phyloP scores from a whole-genome alignment of 2,888 invertebrate genomes.

The Phoronis australis region DNA sequence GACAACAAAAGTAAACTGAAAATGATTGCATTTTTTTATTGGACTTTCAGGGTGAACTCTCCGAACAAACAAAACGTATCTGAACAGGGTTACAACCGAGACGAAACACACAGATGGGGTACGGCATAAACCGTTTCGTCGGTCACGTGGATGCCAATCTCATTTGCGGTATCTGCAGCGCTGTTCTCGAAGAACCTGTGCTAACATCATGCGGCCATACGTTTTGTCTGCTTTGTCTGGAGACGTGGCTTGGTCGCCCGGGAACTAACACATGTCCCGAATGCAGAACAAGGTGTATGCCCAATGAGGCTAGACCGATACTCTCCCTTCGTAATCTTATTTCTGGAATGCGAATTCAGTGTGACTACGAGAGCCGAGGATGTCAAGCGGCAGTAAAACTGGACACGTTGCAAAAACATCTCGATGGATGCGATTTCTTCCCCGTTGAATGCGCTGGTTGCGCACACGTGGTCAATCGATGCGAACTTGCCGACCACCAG shows the following conservation, averaged over 20 bases:
- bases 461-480: conserved; percentile 22
- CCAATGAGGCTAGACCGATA: conserved; percentile 30
- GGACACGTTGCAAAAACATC: conserved; percentile 28
- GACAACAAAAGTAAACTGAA: no score
- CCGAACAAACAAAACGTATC: no score
- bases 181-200: conserved; percentile 41
- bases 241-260: conserved; percentile 39
- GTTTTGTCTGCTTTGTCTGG: conserved; percentile 38
- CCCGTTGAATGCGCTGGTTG: conserved; percentile 43
- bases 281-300: conserved; percentile 25
- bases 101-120: no score
- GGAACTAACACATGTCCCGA: conserved; percentile 38
- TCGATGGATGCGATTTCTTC: conserved; percentile 27
- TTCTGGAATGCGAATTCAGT: conserved; percentile 32
- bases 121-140: conserved; percentile 30
- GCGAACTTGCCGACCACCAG: conserved; percentile 37
- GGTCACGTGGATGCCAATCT: conserved; percentile 40
- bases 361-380: conserved; percentile 29
- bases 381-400: conserved; percentile 32
- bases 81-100: no score
- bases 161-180: conserved; percentile 43
- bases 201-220: conserved; percentile 47
- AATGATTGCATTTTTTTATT: no score
- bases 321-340: conserved; percentile 41
- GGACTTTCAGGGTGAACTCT: no score